Evolutionary conservation across 2,888 invertebrate genomes (phyloP).

Genomic region (Amphipyra tragopoginis): DNA sequence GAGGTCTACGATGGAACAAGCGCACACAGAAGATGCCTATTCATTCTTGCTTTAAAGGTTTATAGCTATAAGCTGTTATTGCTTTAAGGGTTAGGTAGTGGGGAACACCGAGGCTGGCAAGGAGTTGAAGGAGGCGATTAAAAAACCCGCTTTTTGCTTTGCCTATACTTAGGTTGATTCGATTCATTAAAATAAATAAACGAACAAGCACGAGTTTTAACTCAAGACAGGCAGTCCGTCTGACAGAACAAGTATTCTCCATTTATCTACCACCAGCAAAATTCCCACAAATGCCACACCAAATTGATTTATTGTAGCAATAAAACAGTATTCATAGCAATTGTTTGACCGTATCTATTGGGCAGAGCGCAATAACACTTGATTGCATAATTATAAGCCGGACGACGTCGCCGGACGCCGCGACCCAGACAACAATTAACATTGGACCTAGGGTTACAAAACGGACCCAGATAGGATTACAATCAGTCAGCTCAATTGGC

Average conservation of each 20-base stretch:
- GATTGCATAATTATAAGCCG: conserved; percentile 61
- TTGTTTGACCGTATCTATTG: conserved; percentile 48
- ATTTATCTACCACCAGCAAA: conserved; percentile 7
- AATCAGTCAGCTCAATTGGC: conserved; percentile 23
- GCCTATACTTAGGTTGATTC: too few relatives aligned
- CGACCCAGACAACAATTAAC: conserved; percentile 59
- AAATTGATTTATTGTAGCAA: conserved; percentile 35
- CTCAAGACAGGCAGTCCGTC: neutral
- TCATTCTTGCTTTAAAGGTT: too few relatives aligned
- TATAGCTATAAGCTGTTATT: too few relatives aligned
- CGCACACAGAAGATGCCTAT: too few relatives aligned
- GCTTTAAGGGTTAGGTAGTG: too few relatives aligned
- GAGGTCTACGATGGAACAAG: too few relatives aligned
- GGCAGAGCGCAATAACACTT: conserved; percentile 51
- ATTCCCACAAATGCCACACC: conserved; percentile 42
- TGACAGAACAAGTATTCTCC: neutral
- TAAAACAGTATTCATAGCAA: conserved; percentile 37
- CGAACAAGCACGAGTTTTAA: neutral
- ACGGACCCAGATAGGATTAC: conserved; percentile 26
- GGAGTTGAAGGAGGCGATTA: too few relatives aligned
- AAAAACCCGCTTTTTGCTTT: too few relatives aligned
- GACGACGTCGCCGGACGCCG: conserved; percentile 26
- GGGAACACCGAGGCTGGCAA: too few relatives aligned
- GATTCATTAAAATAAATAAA: neutral
- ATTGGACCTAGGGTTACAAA: conserved; percentile 50